Evolutionary conservation across 1,140 invertebrate genomes (phyloP).

Genomic region (Drosophila seguyi): DNA sequence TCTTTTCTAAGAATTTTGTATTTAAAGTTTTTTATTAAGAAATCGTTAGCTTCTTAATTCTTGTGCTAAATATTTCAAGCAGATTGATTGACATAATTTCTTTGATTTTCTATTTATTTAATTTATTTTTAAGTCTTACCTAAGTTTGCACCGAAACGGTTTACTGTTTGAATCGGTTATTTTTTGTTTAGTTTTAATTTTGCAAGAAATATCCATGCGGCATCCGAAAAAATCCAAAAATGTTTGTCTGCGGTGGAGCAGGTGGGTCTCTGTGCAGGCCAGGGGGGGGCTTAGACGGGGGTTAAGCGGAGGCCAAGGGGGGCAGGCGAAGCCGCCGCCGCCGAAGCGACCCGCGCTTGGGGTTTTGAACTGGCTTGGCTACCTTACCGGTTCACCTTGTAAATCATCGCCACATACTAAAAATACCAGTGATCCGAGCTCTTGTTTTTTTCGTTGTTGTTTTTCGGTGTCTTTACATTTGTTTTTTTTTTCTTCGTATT

Average conservation of each 20-base stretch:
- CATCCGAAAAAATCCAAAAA: slow-evolving; percentile 10
- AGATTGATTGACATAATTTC: too few species aligned
- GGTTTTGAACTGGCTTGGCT: slow-evolving; percentile 65
- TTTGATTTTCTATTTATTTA: too few species aligned
- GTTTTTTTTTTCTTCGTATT: not conserved
- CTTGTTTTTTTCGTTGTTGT: slow-evolving; percentile 22
- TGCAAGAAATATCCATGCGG: not conserved
- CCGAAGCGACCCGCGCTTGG: slow-evolving; percentile 38
- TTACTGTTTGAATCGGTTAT: slow-evolving; percentile 19
- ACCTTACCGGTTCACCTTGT: slow-evolving; percentile 63
- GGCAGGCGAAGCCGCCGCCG: slow-evolving; percentile 7
- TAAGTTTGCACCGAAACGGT: not conserved
- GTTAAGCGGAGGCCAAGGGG: not conserved
- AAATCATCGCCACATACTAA: slow-evolving; percentile 63
- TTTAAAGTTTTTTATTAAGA: too few species aligned
- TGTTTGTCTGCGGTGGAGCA: slow-evolving; percentile 44
- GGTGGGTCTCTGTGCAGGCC: slow-evolving; percentile 12
- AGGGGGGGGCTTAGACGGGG: not conserved
- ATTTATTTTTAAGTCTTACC: too few species aligned
- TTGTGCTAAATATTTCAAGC: too few species aligned
- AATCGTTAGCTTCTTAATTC: too few species aligned
- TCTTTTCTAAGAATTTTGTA: too few species aligned
- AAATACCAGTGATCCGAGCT: slow-evolving; percentile 62
- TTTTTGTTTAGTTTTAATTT: not conserved
- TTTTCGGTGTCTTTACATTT: slow-evolving; percentile 10